A percentile compares a stretch with the other conserved stretches of the same genome.
Evolutionary conservation across 2,113 vertebrate species (phyloP).

Genomic region (Rhabdornis inornatus): DNA sequence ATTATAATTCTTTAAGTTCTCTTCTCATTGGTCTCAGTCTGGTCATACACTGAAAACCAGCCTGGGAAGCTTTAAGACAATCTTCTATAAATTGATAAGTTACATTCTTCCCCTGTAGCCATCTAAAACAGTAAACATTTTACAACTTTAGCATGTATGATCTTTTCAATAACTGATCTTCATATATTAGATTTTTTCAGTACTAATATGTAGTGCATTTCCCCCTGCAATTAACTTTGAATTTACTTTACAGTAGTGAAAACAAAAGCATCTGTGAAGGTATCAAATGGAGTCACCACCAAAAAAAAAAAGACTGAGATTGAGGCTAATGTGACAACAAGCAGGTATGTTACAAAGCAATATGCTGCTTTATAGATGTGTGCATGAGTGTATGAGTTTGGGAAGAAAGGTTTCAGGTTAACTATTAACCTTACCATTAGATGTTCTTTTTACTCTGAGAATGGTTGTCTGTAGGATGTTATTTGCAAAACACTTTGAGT

Average conservation of each 20-base stretch:
- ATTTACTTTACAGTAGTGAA: slow-evolving; percentile 68
- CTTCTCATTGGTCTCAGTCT: background rate
- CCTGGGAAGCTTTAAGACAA: background rate
- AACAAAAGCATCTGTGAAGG: slow-evolving; percentile 65
- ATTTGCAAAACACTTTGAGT: background rate
- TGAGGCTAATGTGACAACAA: slow-evolving; percentile 43
- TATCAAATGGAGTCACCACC: slow-evolving; percentile 61
- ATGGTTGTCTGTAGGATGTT: background rate
- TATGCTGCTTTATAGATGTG: background rate
- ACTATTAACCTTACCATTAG: background rate
- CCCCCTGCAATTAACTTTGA: background rate
- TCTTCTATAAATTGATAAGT: background rate
- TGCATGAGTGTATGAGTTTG: background rate
- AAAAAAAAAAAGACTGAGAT: slow-evolving; percentile 69
- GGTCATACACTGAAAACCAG: background rate
- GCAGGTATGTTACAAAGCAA: slow-evolving; percentile 54
- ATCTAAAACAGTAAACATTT: background rate
- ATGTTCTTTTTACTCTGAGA: background rate
- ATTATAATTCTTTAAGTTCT: background rate
- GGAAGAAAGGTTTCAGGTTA: background rate
- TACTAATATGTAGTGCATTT: background rate
- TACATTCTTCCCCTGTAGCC: background rate
- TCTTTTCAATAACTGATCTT: background rate
- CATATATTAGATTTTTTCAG: background rate
- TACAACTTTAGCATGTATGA: background rate